Evolutionary conservation across 1,140 invertebrate genomes (phyloP), one percentile per base, ranked within the genome.

Genomic region (Bombus vancouverensis): DNA sequence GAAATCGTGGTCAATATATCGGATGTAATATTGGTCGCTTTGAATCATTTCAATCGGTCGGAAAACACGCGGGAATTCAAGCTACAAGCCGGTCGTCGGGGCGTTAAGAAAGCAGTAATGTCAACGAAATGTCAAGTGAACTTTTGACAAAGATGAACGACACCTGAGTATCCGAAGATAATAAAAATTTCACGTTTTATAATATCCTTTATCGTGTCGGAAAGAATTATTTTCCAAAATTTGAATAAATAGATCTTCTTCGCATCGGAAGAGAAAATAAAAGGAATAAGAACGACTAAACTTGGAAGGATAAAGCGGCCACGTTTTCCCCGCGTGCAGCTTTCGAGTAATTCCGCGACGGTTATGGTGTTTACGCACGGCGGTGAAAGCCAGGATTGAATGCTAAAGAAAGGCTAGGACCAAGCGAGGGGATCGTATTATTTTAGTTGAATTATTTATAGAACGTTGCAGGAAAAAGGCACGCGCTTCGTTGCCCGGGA

Each of bases 381-480:
- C 74, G 72, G 66, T 71, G 79, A 81, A 88, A 89, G 73, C 82
- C 57, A 66, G 81, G 80, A 53, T 72, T 84, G 88, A 89, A 88
- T 81, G 81, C 77, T 77, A 53, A 87, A 42, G 83, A 90, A 80
- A 89, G 73, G 65, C 85, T 73, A 66, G 68, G 72, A 44, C 57
- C 68, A 53, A 9, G 37, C 44, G 53, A 53, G 71, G 81, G 32
- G 82, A 88, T 72, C 68, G 42, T 91, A 91, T 90, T 91, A 91
- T 91, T 91, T 91, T 87, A 79, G 71, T 87, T 91, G 91, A 91
- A 91, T 91, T 91, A 91, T 91, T 91, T 91, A 91, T 91, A 88
- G 90, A 91, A 86, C 79, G 82, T 88, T 59, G 72, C 75, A 32
- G 25, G 77, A 53, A 85, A 71, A 47, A 28, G 22, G 34, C 77